Evolutionary conservation across 2,888 invertebrate species (phyloP), one percentile per base, ranked within the genome.

Genomic region (Abrostola tripartita): DNA sequence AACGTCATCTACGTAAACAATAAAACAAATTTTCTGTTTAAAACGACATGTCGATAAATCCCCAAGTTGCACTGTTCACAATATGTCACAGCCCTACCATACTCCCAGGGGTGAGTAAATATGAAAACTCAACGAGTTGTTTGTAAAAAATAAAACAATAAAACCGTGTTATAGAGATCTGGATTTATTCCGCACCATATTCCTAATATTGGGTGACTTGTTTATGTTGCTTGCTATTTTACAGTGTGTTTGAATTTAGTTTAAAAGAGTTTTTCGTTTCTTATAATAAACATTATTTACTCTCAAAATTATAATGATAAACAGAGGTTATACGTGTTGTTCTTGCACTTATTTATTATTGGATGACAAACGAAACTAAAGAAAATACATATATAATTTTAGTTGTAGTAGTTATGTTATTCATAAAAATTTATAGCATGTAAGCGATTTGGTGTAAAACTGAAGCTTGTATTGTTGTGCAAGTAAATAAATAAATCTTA

Each of bases 61-160:
- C 24, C 11, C 8, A 6, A 41, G 41, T 12, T 40, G 9, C 55
- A 10, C 10, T 59, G 47, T 54, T 49, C 60, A 24, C 60, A 37
- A 10, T 35, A 36, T 55, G 67, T 63, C 60, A 12, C 62, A 61
- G 1, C 74, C 61, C 73, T 77, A 62, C 44, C 24, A 4, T 24
- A 47, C 63, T 40, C 55, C 38, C 57, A 35, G 61, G 77, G 65
- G 66, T 37, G 71, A 67, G 80, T 78, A 68, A 78, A 78, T 78
- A 80, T 78, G 66, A 80, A 73, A 78, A 80, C 78, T 73, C 78
- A 75, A 80, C 73, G 78, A 78, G 78, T 80, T 80, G 75, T 80
- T 78, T 78, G 78, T 78, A 78, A 79, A 77, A 78, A 79, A 78
- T 78, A 75, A 78, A 80, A 78, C 73, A 78, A 78, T 78, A 78